Conservation (phyloP, 2,113 vertebrate species). For the Rhynchopsitta pachyrhyncha region DNA sequence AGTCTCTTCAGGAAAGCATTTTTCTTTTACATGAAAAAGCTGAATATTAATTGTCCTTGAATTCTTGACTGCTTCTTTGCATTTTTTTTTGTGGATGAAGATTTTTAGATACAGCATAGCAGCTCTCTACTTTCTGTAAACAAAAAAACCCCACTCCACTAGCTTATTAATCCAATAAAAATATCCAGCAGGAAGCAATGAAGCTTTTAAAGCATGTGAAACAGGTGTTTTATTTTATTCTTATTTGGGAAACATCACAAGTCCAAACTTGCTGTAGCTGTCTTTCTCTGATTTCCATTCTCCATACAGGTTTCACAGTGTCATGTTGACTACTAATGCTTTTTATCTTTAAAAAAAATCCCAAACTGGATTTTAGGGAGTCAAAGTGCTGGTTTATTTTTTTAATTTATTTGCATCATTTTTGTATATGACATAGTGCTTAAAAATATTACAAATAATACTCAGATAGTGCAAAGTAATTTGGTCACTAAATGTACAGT, state of each 20-base stretch:
- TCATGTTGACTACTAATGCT: not conserved
- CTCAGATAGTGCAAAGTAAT: not conserved
- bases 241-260: not conserved
- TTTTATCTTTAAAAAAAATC: not conserved
- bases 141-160: not conserved
- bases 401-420: not conserved
- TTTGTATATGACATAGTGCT: not conserved
- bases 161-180: not conserved
- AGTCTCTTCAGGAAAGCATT: not conserved
- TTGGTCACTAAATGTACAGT: not conserved
- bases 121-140: not conserved
- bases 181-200: not conserved
- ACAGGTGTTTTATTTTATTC: not conserved
- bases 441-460: not conserved
- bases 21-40: not conserved
- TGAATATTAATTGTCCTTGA: not conserved
- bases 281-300: not conserved
- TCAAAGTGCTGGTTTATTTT: not conserved
- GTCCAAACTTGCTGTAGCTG: not conserved
- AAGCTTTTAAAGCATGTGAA: not conserved
- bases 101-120: not conserved
- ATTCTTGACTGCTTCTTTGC: conserved; percentile 1
- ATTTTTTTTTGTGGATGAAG: not conserved
- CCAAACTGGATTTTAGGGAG: not conserved
- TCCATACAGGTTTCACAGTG: not conserved